Evolutionary conservation across 2,888 invertebrate species (phyloP).

Genomic region (Drosophila glabriapex): DNA sequence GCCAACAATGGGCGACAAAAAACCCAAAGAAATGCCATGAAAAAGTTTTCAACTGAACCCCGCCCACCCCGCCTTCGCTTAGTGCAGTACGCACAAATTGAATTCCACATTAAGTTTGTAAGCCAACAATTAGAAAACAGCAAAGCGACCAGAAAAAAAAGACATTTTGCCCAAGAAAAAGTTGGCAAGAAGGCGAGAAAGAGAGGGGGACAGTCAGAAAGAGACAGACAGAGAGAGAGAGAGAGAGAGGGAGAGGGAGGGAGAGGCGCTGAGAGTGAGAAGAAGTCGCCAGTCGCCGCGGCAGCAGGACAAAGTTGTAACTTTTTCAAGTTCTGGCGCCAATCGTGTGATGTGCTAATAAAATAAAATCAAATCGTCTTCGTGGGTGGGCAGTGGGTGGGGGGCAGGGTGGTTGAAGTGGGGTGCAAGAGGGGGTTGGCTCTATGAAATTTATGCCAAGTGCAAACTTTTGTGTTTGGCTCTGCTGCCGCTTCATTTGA

Average conservation of each 20-base stretch:
- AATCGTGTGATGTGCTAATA: slow-evolving; percentile 80
- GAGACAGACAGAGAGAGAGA: neutral
- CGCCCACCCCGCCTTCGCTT: neutral
- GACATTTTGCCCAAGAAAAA: slow-evolving; percentile 33
- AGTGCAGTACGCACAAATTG: slow-evolving; percentile 69
- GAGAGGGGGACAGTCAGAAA: neutral
- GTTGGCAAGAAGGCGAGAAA: slow-evolving; percentile 23
- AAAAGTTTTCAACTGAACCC: slow-evolving; percentile 53
- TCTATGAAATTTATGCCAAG: slow-evolving; percentile 72
- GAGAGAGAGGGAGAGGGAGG: neutral
- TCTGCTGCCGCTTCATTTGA: slow-evolving; percentile 68
- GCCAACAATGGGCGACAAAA: slow-evolving; percentile 44
- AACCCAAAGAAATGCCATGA: slow-evolving; percentile 47
- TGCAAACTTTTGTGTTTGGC: slow-evolving; percentile 74
- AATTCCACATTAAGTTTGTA: slow-evolving; percentile 82
- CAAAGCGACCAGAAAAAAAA: slow-evolving; percentile 71
- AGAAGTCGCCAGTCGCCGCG: slow-evolving; percentile 11
- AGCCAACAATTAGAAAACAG: slow-evolving; percentile 84
- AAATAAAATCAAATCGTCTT: slow-evolving; percentile 71
- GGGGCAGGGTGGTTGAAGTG: neutral
- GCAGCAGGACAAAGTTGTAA: slow-evolving; percentile 71
- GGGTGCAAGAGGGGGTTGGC: neutral
- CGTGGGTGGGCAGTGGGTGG: neutral
- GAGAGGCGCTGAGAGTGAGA: neutral
- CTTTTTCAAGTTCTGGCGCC: slow-evolving; percentile 80